Percentiles rank a stretch among this genome's conserved stretches.
Evolutionary conservation across 35 echinoderm and acorn worm species (phyloP).

Genomic region (Patiria miniata): DNA sequence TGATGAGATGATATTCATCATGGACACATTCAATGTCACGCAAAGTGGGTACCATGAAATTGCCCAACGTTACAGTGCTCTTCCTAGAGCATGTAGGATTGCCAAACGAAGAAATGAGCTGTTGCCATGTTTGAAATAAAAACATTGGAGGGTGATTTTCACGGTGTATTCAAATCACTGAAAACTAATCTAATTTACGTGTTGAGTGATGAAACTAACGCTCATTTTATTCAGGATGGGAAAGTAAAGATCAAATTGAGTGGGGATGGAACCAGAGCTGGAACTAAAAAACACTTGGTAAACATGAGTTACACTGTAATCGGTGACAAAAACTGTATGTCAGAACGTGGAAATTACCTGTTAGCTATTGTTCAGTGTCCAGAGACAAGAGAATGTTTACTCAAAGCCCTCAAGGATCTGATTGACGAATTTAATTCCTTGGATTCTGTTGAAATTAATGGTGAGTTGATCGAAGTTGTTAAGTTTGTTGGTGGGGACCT

Average conservation of each 20-base stretch:
- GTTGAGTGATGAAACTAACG: background rate
- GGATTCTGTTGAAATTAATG: slow-evolving; percentile 12
- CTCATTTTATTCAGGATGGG: slow-evolving; percentile 18
- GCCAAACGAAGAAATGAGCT: slow-evolving; percentile 38
- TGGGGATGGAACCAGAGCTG: slow-evolving; percentile 50
- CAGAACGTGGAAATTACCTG: slow-evolving; percentile 60
- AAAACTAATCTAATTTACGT: slow-evolving; percentile 15
- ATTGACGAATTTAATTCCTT: slow-evolving; percentile 45
- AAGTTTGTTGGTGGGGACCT: slow-evolving; percentile 44
- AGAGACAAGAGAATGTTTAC: slow-evolving; percentile 51
- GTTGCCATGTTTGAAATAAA: slow-evolving; percentile 12
- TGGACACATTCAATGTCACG: slow-evolving; percentile 49
- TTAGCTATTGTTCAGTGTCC: slow-evolving; percentile 35
- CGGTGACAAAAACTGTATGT: slow-evolving; percentile 49
- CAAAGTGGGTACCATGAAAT: slow-evolving; percentile 56
- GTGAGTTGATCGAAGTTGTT: slow-evolving; percentile 13
- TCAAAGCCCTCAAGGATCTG: slow-evolving; percentile 27
- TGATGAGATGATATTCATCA: slow-evolving; percentile 68
- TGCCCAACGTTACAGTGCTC: slow-evolving; percentile 18
- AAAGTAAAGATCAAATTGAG: slow-evolving; percentile 39
- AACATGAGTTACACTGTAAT: slow-evolving; percentile 56
- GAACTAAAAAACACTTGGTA: slow-evolving; percentile 50
- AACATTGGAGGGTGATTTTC: slow-evolving; percentile 4
- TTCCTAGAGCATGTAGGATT: slow-evolving; percentile 29
- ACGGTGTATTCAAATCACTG: slow-evolving; percentile 32